phyloP scores from a whole-genome alignment of 2,888 invertebrate species.

The Pardosa pseudoannulata region DNA sequence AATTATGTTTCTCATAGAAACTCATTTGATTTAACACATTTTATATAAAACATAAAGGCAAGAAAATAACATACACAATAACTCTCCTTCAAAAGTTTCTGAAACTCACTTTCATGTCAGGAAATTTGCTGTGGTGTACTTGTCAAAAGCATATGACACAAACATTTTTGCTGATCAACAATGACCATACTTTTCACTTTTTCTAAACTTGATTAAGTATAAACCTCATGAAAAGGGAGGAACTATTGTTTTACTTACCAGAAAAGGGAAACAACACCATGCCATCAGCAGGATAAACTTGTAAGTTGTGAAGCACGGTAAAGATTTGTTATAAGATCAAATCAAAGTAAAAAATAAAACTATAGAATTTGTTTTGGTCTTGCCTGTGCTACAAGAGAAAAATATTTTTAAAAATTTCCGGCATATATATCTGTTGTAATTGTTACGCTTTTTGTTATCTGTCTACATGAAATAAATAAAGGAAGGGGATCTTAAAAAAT shows the following conservation, averaged over 20 bases:
- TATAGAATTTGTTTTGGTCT: neutral
- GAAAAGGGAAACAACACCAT: neutral
- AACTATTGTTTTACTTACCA: neutral
- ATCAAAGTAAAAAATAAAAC: neutral
- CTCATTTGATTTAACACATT: no score
- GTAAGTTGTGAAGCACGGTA: neutral
- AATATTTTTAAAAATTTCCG: neutral
- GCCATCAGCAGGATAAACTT: neutral
- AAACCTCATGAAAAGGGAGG: neutral
- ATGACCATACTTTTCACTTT: neutral
- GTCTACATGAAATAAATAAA: no score
- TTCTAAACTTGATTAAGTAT: neutral
- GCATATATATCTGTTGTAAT: no score
- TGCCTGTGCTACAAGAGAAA: neutral
- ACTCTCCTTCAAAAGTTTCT: neutral
- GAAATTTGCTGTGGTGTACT: neutral
- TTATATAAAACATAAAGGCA: no score
- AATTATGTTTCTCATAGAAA: no score
- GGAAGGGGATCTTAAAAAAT: no score
- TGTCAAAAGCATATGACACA: neutral
- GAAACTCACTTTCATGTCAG: neutral
- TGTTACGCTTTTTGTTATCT: no score
- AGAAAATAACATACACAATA: neutral
- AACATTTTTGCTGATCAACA: neutral
- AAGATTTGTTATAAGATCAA: neutral